These are phyloP conservation scores for Leptinotarsa juncta DNA, from an alignment of 2,888 invertebrate genomes.

Conservation along the genomic window DNA sequence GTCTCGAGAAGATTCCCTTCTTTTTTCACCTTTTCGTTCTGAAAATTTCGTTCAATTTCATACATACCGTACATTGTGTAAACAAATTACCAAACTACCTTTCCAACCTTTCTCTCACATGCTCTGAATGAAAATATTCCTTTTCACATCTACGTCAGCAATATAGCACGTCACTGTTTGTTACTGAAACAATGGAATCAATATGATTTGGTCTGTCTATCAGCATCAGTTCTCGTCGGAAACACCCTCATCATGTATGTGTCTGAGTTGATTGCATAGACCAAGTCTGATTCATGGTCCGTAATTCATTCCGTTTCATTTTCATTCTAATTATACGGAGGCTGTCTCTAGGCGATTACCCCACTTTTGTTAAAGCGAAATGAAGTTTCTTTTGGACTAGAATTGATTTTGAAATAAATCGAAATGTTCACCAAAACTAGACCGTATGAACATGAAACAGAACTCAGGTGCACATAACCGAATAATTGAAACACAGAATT, in stretches of 20 bases:
- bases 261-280: constrained; percentile 29
- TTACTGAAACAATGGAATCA: constrained; percentile 20
- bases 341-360: constrained; percentile 28
- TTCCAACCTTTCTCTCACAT: too few species aligned
- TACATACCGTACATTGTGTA: too few species aligned
- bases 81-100: too few species aligned
- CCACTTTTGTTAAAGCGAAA: constrained; percentile 21
- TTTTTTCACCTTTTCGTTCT: too few species aligned
- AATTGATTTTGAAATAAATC: neutral
- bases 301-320: constrained; percentile 28
- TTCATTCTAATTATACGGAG: constrained; percentile 31
- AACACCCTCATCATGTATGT: constrained; percentile 24
- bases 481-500: too few species aligned
- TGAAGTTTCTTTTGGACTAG: neutral
- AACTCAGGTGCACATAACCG: too few species aligned
- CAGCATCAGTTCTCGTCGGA: constrained; percentile 24
- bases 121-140: too few species aligned
- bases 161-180: constrained; percentile 12
- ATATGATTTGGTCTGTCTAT: constrained; percentile 27
- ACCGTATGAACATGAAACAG: too few species aligned
- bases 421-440: too few species aligned
- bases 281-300: constrained; percentile 19
- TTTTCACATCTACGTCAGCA: neutral
- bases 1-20: too few species aligned
- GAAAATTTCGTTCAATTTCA: too few species aligned